These are phyloP conservation scores for Drosophila willistoni DNA, from an alignment of 1,140 invertebrate genomes.

Conservation along the genomic window DNA sequence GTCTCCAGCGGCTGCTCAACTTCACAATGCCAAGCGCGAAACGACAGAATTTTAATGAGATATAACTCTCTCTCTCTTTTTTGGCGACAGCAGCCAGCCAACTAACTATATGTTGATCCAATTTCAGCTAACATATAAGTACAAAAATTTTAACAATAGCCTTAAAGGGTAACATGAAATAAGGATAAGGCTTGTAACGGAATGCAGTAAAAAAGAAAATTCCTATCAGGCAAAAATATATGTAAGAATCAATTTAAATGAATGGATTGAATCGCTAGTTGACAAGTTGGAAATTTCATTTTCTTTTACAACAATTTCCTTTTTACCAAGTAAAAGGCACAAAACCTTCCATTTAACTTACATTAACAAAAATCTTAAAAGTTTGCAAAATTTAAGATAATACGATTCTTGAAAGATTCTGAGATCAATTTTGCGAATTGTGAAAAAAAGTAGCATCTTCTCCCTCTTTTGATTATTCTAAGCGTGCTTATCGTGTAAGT, in stretches of 20 bases:
- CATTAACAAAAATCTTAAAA: neutral
- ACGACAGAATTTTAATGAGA: conserved; percentile 77
- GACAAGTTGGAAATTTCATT: too few species aligned
- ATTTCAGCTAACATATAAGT: conserved; percentile 36
- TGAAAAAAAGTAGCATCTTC: neutral
- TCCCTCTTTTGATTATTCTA: neutral
- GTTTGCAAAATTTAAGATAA: neutral
- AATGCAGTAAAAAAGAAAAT: too few species aligned
- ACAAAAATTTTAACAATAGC: neutral
- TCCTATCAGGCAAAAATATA: too few species aligned
- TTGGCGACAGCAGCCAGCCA: conserved; percentile 29
- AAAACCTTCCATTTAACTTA: neutral
- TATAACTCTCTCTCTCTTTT: conserved; percentile 38
- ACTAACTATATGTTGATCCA: conserved; percentile 40
- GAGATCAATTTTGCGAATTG: neutral
- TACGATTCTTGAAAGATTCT: neutral
- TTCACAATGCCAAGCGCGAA: conserved; percentile 36
- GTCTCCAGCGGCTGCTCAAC: conserved; percentile 25
- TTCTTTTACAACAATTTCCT: too few species aligned
- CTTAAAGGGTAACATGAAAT: conserved; percentile 14
- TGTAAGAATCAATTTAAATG: too few species aligned
- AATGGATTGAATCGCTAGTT: too few species aligned
- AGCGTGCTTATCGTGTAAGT: conserved; percentile 19
- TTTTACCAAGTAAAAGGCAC: too few species aligned
- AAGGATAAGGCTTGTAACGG: neutral